Evolutionary conservation across 2,797 vertebrate species (phyloP), one percentile per base, ranked within the genome.

Genomic region (Eurystomus glaucurus): DNA sequence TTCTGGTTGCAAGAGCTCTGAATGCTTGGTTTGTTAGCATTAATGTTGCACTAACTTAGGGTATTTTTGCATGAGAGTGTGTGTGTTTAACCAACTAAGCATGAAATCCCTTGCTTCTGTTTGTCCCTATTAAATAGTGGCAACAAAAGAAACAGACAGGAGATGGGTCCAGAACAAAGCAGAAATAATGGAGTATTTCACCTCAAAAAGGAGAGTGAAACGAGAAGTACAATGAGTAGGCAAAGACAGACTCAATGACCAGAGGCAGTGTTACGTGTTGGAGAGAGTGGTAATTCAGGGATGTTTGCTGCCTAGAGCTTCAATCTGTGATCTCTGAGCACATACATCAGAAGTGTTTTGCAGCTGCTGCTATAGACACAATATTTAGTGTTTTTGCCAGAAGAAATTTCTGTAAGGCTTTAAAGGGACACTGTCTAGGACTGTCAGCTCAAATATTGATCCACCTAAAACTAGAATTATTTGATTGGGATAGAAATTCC

Each of bases 141-240:
- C 93, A 91, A 87, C 81, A 94, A 97, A 96, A 94, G 97, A 92
- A 97, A 97, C 94, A 97, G 97, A 97, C 96, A 97, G 94, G 94
- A 97, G 97, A 98, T 97, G 95, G 97, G 90, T 96, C 50, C 95
- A 97, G 97, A 98, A 97, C 96, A 97, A 98, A 98, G 95, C 86
- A 96, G 95, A 98, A 97, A 97, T 98, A 98, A 98, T 97, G 91
- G 97, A 97, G 96, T 97, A 97, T 98, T 98, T 98, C 97, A 98
- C 96, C 96, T 94, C 95, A 84, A 96, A 98, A 97, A 95, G 96
- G 94, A 97, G 97, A 97, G 95, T 94, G 97, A 97, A 96, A 97
- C 28, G 83, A 97, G 97, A 97, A 97, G 96, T 94, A 97, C 93
- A 97, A 86, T 97, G 91, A 95, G 88, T 93, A 96, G 95, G 93